phyloP scores from a whole-genome alignment of 2,113 vertebrate genomes.

The Clarias batrachus region DNA sequence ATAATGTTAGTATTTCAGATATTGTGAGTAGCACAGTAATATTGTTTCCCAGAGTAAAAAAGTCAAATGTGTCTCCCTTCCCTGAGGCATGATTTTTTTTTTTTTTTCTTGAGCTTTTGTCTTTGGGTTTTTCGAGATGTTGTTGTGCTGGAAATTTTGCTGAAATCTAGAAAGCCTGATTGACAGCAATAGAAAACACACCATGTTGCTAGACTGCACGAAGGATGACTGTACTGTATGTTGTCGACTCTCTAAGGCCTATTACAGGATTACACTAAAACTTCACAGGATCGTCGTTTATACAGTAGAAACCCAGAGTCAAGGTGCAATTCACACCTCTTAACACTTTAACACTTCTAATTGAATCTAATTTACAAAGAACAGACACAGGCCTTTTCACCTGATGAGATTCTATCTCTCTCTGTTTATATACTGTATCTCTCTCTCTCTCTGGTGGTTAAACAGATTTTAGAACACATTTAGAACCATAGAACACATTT shows the following conservation, averaged over 20 bases:
- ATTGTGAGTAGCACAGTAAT: background rate
- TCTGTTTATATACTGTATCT: background rate
- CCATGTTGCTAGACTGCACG: background rate
- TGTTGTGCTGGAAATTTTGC: background rate
- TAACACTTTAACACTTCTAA: background rate
- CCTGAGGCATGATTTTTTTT: background rate
- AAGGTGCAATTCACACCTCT: background rate
- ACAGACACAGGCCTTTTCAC: background rate
- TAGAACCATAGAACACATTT: no score
- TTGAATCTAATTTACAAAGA: conserved; percentile 14
- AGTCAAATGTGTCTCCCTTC: background rate
- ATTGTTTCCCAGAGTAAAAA: background rate
- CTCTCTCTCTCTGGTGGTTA: background rate
- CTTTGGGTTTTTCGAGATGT: background rate
- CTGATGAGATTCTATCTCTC: background rate
- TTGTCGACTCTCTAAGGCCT: background rate
- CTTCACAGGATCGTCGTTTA: no score
- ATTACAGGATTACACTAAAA: background rate
- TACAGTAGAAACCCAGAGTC: background rate
- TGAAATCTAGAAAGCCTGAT: background rate
- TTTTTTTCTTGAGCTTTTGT: background rate
- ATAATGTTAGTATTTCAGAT: background rate
- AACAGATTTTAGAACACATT: no score
- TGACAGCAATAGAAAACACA: background rate
- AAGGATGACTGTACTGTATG: no score